Conservation (phyloP, 2,113 vertebrate genomes). For the Electrona antarctica region DNA sequence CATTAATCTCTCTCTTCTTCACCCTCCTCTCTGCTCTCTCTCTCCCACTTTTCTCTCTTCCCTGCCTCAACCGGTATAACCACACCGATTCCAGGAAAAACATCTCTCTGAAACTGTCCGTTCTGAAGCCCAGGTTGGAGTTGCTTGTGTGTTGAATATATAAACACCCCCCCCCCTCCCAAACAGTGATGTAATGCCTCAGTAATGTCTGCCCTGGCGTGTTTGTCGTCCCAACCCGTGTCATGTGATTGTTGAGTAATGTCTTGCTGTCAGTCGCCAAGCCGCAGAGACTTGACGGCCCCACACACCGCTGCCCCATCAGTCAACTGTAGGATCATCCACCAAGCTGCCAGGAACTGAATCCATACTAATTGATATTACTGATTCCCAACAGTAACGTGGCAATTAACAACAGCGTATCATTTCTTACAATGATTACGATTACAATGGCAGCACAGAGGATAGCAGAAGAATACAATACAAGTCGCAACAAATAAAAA, state of each 20-base stretch:
- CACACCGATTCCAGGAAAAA: constrained; percentile 87
- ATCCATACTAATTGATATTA: not conserved
- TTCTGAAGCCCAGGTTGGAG: constrained; percentile 91
- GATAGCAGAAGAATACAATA: too few relatives aligned
- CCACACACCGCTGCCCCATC: constrained; percentile 33
- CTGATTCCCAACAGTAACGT: too few relatives aligned
- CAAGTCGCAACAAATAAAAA: too few relatives aligned
- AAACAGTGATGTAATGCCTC: constrained; percentile 68
- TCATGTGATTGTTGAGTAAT: constrained; percentile 70
- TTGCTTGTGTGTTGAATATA: constrained; percentile 66
- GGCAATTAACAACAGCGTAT: too few relatives aligned
- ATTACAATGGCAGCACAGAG: not conserved
- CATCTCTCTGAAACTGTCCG: constrained; percentile 90
- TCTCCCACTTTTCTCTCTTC: constrained; percentile 52
- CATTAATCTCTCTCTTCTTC: constrained; percentile 11
- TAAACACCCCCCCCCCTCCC: constrained; percentile 17
- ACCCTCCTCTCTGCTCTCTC: constrained; percentile 18
- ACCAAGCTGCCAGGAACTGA: not conserved
- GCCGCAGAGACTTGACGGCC: constrained; percentile 36
- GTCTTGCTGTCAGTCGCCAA: constrained; percentile 58
- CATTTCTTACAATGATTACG: not conserved
- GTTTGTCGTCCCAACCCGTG: constrained; percentile 60
- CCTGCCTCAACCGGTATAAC: constrained; percentile 60
- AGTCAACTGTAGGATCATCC: constrained; percentile 33
- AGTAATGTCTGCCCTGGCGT: constrained; percentile 63